Evolutionary conservation across 2,113 vertebrate species (phyloP).

Genomic region (Theristicus caerulescens): DNA sequence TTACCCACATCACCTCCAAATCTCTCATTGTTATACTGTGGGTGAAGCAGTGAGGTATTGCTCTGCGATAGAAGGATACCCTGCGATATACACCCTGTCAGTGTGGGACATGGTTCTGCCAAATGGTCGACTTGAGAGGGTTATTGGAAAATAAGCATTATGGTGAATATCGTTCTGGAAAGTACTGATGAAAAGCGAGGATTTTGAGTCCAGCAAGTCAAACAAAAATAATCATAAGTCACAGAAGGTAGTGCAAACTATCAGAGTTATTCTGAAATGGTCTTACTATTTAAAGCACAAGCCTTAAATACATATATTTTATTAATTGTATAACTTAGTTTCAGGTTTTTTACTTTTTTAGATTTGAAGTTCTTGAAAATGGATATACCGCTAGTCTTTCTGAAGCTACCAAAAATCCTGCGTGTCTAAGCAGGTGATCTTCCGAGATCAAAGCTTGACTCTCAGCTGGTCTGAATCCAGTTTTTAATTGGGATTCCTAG

Average conservation of each 20-base stretch:
- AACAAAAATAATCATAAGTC: neutral
- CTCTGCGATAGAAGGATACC: neutral
- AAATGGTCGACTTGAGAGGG: neutral
- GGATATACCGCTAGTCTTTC: neutral
- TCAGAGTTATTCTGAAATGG: neutral
- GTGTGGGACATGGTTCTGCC: neutral
- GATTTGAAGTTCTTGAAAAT: neutral
- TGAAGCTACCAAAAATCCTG: neutral
- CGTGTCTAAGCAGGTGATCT: neutral
- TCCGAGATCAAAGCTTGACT: neutral
- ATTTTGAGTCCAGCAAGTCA: neutral
- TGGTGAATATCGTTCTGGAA: neutral
- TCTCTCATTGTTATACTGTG: neutral
- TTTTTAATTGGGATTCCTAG: neutral
- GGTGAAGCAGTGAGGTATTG: neutral
- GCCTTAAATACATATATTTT: neutral
- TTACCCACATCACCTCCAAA: neutral
- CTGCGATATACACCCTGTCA: rapidly evolving
- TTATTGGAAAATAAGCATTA: neutral
- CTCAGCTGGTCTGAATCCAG: neutral
- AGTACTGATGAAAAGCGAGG: neutral
- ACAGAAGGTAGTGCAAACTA: neutral
- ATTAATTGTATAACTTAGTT: neutral
- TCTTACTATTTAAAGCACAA: neutral
- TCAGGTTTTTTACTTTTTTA: neutral